phyloP scores from a whole-genome alignment of 1,140 invertebrate species.

The Drosophila littoralis region DNA sequence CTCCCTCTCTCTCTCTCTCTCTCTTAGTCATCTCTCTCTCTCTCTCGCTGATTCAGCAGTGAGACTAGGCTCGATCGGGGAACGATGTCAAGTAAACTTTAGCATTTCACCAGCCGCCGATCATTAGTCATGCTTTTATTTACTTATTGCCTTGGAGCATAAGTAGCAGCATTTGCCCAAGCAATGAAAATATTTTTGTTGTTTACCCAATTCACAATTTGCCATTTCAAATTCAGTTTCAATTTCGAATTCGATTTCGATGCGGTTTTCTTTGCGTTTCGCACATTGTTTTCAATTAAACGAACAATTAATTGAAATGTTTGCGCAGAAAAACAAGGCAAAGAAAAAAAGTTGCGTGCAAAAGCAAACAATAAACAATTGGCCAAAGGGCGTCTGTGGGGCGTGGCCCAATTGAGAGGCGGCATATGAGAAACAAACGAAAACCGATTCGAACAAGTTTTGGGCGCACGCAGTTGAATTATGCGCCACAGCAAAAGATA shows the following conservation, averaged over 20 bases:
- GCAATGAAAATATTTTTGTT: slow-evolving; percentile 39
- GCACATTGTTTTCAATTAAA: slow-evolving; percentile 67
- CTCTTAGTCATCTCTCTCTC: background rate
- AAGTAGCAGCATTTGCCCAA: slow-evolving; percentile 14
- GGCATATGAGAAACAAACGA: slow-evolving; percentile 31
- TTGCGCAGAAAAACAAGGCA: slow-evolving; percentile 52
- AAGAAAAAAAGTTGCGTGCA: slow-evolving; percentile 18
- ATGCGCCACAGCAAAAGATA: slow-evolving; percentile 32
- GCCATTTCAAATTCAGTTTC: slow-evolving; percentile 22
- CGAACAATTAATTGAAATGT: slow-evolving; percentile 76
- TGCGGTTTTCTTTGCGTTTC: slow-evolving; percentile 57
- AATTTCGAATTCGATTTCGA: slow-evolving; percentile 5
- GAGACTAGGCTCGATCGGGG: slow-evolving; percentile 3
- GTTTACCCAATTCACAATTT: slow-evolving; percentile 40
- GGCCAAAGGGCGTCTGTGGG: slow-evolving; percentile 1
- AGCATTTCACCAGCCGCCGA: slow-evolving; percentile 13
- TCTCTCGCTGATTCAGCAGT: slow-evolving; percentile 12
- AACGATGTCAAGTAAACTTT: background rate
- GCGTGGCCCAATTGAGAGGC: slow-evolving; percentile 40
- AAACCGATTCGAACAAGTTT: slow-evolving; percentile 69
- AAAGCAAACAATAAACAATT: slow-evolving; percentile 8
- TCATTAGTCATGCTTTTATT: slow-evolving; percentile 41
- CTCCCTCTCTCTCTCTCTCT: background rate
- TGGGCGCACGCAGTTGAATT: slow-evolving; percentile 43
- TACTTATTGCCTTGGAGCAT: slow-evolving; percentile 11